Conservation (phyloP, 2,113 vertebrate genomes). For the Trogon melanurus region DNA sequence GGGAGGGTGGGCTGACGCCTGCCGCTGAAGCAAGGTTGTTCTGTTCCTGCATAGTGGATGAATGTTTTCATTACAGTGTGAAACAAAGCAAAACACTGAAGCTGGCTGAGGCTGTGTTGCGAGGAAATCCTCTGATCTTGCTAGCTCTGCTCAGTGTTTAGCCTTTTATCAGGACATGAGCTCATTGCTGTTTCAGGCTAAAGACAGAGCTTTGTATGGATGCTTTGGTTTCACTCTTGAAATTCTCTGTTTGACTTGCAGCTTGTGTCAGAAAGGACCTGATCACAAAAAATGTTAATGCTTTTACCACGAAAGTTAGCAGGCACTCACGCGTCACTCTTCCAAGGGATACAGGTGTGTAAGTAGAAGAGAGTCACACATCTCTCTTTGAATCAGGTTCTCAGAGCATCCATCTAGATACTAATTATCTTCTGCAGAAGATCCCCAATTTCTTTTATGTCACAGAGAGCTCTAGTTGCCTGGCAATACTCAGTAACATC, state of each 20-base stretch:
- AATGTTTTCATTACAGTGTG: background rate
- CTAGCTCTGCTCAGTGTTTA: constrained; percentile 36
- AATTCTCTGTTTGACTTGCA: constrained; percentile 27
- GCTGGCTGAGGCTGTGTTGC: background rate
- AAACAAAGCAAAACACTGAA: background rate
- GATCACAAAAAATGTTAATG: constrained; percentile 50
- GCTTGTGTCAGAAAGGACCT: constrained; percentile 33
- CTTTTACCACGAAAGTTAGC: constrained; percentile 39
- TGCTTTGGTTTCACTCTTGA: constrained; percentile 20
- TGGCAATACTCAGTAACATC: constrained; percentile 37
- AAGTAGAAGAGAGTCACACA: background rate
- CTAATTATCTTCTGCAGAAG: constrained; percentile 53
- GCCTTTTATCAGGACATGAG: constrained; percentile 46
- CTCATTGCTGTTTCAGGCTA: constrained; percentile 27
- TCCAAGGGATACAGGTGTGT: constrained; percentile 10
- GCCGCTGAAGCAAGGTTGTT: background rate
- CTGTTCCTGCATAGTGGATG: background rate
- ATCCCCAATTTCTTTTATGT: constrained; percentile 52
- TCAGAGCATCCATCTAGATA: constrained; percentile 36
- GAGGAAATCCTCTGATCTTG: constrained; percentile 54
- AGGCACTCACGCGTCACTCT: background rate
- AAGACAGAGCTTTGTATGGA: constrained; percentile 39
- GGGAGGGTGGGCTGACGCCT: background rate
- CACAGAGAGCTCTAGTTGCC: constrained; percentile 5
- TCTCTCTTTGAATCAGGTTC: constrained; percentile 34